phyloP scores from a whole-genome alignment of 2,888 invertebrate genomes.

The Bombylius major region DNA sequence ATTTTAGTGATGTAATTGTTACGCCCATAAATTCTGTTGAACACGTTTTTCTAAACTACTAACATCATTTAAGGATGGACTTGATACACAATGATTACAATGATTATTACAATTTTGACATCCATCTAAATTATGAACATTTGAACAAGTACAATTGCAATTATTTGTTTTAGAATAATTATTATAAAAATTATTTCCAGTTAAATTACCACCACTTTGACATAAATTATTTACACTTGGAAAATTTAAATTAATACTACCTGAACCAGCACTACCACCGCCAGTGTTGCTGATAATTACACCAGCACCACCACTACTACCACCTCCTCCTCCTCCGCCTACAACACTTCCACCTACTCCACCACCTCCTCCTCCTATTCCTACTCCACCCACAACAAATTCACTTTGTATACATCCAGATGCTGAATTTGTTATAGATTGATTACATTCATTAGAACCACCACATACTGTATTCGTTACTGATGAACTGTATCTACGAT shows the following conservation, averaged over 20 bases:
- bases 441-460: conserved; percentile 9
- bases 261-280: not conserved
- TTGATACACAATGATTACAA: conserved; percentile 10
- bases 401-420: conserved; percentile 18
- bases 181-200: not conserved
- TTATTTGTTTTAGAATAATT: not conserved
- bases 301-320: not conserved
- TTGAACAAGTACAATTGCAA: not conserved
- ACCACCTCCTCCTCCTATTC: conserved; percentile 10
- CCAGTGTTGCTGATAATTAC: too few species aligned
- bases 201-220: not conserved
- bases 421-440: conserved; percentile 8
- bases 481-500: conserved; percentile 3
- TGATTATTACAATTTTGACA: conserved; percentile 6
- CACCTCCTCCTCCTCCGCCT: conserved; percentile 29
- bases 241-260: conserved; percentile 2
- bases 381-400: conserved; percentile 19
- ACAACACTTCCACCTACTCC: conserved; percentile 21
- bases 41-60: conserved; percentile 9
- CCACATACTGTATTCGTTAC: conserved; percentile 4
- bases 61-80: conserved; percentile 8
- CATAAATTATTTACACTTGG: not conserved
- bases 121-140: not conserved
- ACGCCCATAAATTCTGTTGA: conserved; percentile 11
- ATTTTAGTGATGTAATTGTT: conserved; percentile 5